Evolutionary conservation across 2,888 invertebrate species (phyloP).

Genomic region (Drosophila sordidapex): DNA sequence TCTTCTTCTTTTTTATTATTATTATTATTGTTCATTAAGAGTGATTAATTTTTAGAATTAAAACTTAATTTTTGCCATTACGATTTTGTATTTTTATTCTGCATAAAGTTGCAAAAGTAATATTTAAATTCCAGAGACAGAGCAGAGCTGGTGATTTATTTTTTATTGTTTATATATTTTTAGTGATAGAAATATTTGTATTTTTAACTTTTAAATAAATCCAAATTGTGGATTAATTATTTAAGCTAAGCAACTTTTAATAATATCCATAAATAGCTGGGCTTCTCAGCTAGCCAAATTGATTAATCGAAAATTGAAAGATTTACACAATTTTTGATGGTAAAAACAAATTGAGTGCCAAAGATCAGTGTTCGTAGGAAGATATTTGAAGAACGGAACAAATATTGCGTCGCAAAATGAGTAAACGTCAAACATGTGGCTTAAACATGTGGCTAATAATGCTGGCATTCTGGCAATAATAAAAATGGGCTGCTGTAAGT

Average conservation of each 20-base stretch:
- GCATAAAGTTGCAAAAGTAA: neutral
- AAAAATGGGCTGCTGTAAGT: constrained; percentile 37
- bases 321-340: neutral
- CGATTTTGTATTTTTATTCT: neutral
- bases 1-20: neutral
- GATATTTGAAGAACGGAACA: neutral
- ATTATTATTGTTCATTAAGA: neutral
- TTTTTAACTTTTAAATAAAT: neutral
- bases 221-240: neutral
- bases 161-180: neutral
- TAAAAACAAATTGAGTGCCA: neutral
- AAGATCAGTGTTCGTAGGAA: neutral
- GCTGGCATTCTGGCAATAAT: constrained; percentile 1
- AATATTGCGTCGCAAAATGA: neutral
- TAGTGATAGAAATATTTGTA: no score
- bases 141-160: neutral
- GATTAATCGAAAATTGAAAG: neutral
- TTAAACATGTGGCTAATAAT: neutral
- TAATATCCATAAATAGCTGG: neutral
- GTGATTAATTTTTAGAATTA: neutral
- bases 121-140: neutral
- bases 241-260: neutral
- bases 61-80: neutral
- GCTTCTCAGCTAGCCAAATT: neutral
- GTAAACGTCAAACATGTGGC: constrained; percentile 10